Conservation (phyloP, 1,140 invertebrate genomes). For the Drosophila ananassae region DNA sequence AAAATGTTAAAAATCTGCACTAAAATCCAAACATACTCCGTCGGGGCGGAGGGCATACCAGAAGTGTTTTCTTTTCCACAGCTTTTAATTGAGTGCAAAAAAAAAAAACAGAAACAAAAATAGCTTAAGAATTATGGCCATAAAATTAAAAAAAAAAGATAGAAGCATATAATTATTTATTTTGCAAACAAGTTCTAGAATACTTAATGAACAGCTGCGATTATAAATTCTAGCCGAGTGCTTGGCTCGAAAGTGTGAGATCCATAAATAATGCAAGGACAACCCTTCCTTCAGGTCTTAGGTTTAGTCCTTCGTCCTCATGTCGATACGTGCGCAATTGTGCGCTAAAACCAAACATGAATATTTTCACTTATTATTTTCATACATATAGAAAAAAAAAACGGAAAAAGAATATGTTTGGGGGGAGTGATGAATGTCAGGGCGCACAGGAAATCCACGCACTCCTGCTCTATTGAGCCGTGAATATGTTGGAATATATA, state of each 20-base stretch:
- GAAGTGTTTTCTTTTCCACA: slow-evolving; percentile 37
- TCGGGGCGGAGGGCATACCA: slow-evolving; percentile 4
- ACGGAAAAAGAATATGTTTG: background rate
- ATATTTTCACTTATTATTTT: slow-evolving; percentile 81
- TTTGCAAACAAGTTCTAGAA: slow-evolving; percentile 15
- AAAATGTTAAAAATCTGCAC: slow-evolving; percentile 82
- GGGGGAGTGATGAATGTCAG: background rate
- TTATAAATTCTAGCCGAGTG: slow-evolving; percentile 16
- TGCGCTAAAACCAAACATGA: slow-evolving; percentile 78
- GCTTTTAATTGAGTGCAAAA: slow-evolving; percentile 52
- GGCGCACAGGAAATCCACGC: slow-evolving; percentile 54
- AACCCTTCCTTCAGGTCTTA: background rate
- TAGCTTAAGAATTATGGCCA: background rate
- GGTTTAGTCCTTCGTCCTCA: background rate
- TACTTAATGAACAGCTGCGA: slow-evolving; percentile 42
- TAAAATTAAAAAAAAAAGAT: too few species aligned
- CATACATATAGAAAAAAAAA: slow-evolving; percentile 53
- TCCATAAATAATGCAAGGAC: slow-evolving; percentile 56
- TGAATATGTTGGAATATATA: slow-evolving; percentile 83
- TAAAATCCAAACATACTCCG: slow-evolving; percentile 56
- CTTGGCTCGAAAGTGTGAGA: slow-evolving; percentile 30
- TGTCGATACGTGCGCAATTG: slow-evolving; percentile 64
- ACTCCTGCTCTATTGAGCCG: slow-evolving; percentile 70
- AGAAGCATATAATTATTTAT: background rate
- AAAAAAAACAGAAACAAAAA: slow-evolving; percentile 2